Percentiles rank a stretch among this genome's conserved stretches.
Evolutionary conservation across 2,113 vertebrate genomes (phyloP).

Genomic region (Dendrocopos noguchii): DNA sequence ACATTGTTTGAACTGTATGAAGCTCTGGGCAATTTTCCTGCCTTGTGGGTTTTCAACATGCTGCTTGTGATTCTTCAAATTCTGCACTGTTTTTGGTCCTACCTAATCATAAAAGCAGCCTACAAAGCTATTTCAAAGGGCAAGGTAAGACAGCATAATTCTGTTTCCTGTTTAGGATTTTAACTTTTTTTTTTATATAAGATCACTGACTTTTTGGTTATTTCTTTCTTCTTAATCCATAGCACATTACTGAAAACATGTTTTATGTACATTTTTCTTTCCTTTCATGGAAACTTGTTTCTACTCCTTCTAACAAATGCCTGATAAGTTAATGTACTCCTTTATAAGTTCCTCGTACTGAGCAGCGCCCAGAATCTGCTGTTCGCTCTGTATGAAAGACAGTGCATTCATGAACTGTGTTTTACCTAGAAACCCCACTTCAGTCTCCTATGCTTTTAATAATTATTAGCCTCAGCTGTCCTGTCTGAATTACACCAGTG

Average conservation of each 20-base stretch:
- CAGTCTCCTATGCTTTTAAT: neutral
- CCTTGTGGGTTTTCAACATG: conserved; percentile 93
- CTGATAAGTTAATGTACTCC: neutral
- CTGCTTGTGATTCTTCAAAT: conserved; percentile 90
- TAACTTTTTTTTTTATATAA: neutral
- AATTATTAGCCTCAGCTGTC: neutral
- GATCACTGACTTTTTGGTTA: neutral
- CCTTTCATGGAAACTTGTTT: neutral
- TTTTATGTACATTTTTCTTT: neutral
- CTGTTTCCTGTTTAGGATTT: neutral
- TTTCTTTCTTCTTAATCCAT: neutral
- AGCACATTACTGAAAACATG: neutral
- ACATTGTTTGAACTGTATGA: conserved; percentile 96
- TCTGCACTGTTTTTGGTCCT: conserved; percentile 94
- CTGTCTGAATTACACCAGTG: conserved; percentile 22
- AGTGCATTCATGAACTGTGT: neutral
- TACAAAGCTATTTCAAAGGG: conserved; percentile 94
- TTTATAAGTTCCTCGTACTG: neutral
- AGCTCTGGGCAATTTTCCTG: conserved; percentile 93
- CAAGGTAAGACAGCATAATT: conserved; percentile 82
- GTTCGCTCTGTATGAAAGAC: neutral
- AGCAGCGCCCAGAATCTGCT: neutral
- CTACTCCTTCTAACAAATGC: neutral
- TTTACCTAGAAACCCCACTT: neutral
- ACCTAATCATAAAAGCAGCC: conserved; percentile 91